phyloP scores from a whole-genome alignment of 2,888 invertebrate genomes.

The Brachypalpus laphriformis region DNA sequence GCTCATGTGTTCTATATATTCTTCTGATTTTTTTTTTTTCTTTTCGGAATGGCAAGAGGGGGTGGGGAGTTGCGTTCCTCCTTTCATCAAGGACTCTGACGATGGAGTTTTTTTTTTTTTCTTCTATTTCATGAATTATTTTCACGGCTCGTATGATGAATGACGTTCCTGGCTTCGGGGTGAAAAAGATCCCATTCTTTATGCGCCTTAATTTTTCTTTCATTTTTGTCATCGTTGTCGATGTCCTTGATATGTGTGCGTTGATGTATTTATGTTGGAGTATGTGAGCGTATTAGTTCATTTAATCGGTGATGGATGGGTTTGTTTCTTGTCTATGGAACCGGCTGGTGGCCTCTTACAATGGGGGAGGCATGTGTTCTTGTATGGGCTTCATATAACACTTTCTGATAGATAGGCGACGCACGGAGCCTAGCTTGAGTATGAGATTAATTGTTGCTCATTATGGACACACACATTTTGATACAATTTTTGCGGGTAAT shows the following conservation, averaged over 20 bases:
- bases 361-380: constrained; percentile 23
- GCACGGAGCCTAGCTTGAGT: constrained; percentile 6
- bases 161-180: constrained; percentile 57
- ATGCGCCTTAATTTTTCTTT: constrained; percentile 69
- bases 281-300: constrained; percentile 57
- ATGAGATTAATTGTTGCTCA: constrained; percentile 68
- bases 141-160: constrained; percentile 66
- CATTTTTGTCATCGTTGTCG: constrained; percentile 57
- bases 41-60: background rate
- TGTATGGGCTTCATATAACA: constrained; percentile 7
- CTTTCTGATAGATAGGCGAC: constrained; percentile 26
- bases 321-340: constrained; percentile 43
- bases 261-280: constrained; percentile 5
- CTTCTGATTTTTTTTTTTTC: constrained; percentile 6
- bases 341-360: constrained; percentile 37
- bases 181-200: constrained; percentile 68
- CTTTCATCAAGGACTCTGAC: constrained; percentile 55
- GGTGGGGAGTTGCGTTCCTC: constrained; percentile 1
- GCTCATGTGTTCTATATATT: constrained; percentile 53
- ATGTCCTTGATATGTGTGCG: constrained; percentile 33
- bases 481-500: constrained; percentile 54
- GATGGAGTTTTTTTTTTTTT: constrained; percentile 13
- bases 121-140: constrained; percentile 53
- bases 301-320: constrained; percentile 71
- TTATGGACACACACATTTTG: constrained; percentile 51